phyloP scores from a whole-genome alignment of 2,888 invertebrate genomes.

The Leptopilina syphax region DNA sequence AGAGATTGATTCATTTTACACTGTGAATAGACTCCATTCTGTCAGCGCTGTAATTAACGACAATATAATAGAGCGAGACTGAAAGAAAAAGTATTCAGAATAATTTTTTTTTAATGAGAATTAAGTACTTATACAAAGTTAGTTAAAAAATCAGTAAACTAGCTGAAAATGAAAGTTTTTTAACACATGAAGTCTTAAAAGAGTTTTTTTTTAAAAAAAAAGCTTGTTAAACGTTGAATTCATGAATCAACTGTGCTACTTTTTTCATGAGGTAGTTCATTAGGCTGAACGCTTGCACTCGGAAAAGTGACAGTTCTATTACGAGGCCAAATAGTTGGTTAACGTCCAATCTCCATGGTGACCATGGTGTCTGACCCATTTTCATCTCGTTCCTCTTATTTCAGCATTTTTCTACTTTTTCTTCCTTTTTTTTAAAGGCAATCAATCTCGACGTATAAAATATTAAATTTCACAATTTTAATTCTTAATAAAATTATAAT shows the following conservation, averaged over 20 bases:
- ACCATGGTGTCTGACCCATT: conserved; percentile 31
- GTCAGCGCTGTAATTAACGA: no score
- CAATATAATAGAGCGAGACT: no score
- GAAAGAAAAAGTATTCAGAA: background rate
- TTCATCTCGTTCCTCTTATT: conserved; percentile 15
- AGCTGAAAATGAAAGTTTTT: background rate
- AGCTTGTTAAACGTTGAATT: conserved; percentile 21
- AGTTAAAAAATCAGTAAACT: background rate
- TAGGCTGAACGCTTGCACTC: conserved; percentile 31
- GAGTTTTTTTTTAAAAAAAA: background rate
- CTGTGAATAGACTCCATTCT: no score
- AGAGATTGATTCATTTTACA: no score
- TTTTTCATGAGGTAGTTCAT: conserved; percentile 24
- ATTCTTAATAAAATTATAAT: background rate
- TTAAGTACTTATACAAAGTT: background rate
- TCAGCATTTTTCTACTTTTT: background rate
- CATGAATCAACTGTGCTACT: conserved; percentile 18
- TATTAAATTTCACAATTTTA: conserved; percentile 1
- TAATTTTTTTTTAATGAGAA: background rate
- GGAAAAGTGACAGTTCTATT: conserved; percentile 26
- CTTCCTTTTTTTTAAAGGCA: background rate
- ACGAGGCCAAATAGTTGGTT: conserved; percentile 25
- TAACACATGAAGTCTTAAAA: background rate
- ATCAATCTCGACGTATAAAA: background rate
- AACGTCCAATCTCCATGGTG: conserved; percentile 26